Percentiles rank a stretch among this genome's conserved stretches.
These are phyloP conservation scores for Amniataba percoides DNA, from an alignment of 2,797 vertebrate genomes.

Conservation along the genomic window DNA sequence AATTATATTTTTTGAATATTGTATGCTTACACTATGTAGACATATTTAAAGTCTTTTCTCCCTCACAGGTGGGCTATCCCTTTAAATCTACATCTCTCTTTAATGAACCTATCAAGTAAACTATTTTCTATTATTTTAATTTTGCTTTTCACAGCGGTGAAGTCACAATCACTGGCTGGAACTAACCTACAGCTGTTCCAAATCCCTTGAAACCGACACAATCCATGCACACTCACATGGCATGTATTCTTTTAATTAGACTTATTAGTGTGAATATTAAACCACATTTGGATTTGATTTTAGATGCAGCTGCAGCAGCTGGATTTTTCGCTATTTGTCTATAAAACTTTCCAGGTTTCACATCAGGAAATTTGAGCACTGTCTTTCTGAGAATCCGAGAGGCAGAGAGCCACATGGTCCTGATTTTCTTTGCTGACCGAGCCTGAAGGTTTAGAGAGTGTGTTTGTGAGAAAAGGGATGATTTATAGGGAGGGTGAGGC, in stretches of 20 bases:
- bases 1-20: not conserved
- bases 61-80: not conserved
- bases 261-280: slow-evolving; percentile 5
- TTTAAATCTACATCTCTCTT: not conserved
- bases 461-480: slow-evolving; percentile 19
- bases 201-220: slow-evolving; percentile 1
- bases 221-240: slow-evolving; percentile 22
- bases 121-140: not conserved
- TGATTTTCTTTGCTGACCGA: slow-evolving; percentile 46
- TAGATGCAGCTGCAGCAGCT: slow-evolving; percentile 9
- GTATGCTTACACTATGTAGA: fast-evolving
- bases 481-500: not conserved
- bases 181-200: slow-evolving; percentile 28
- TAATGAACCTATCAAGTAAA: not conserved
- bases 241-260: slow-evolving; percentile 20
- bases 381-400: slow-evolving; percentile 7
- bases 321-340: slow-evolving; percentile 21
- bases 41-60: not conserved
- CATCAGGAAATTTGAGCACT: slow-evolving; percentile 37
- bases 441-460: slow-evolving; percentile 10
- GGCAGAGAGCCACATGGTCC: slow-evolving; percentile 44
- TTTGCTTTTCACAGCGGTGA: slow-evolving; percentile 2
- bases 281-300: slow-evolving; percentile 46
- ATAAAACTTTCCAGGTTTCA: slow-evolving; percentile 48
- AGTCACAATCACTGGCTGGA: not conserved